Evolutionary conservation across 1,140 invertebrate genomes (phyloP), one percentile per base, ranked within the genome.

Genomic region (Danaus melanippus): DNA sequence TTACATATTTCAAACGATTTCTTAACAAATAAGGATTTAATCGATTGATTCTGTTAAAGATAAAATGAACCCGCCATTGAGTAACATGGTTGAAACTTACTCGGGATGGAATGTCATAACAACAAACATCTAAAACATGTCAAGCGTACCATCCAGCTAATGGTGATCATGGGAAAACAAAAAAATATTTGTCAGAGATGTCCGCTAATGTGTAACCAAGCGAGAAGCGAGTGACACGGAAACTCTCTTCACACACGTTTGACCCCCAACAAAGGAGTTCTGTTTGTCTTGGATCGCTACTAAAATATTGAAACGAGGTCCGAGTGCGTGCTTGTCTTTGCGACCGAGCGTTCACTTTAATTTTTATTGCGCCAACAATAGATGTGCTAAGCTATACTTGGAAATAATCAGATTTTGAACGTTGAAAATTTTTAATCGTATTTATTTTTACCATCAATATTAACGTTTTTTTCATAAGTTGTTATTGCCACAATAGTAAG

Each of bases 181-280:
- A 83, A 71, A 81, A 84, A 83, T 83, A 77, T 84, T 81, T 80
- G 78, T 79, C 69, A 52, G 60, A 58, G 62, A 60, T 69, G 79
- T 79, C 69, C 69, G 67, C 79, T 78, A 80, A 83, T 83, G 79
- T 83, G 79, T 81, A 81, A 78, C 79, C 71, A 79, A 78, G 77
- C 64, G 69, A 63, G 73, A 56, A 62, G 63, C 59, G 75, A 73
- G 64, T 77, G 78, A 84, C 79, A 80, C 78, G 79, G 78, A 83
- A 84, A 81, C 76, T 84, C 79, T 81, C 76, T 83, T 84, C 78
- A 84, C 79, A 84, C 77, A 83, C 74, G 74, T 74, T 68, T 80
- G 76, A 77, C 79, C 79, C 75, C 76, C 77, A 72, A 79, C 79
- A 83, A 79, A 83, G 79, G 71, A 77, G 79, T 79, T 76, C 47